These are phyloP conservation scores for Apamea monoglypha DNA, from an alignment of 2,888 invertebrate genomes.

Conservation along the genomic window DNA sequence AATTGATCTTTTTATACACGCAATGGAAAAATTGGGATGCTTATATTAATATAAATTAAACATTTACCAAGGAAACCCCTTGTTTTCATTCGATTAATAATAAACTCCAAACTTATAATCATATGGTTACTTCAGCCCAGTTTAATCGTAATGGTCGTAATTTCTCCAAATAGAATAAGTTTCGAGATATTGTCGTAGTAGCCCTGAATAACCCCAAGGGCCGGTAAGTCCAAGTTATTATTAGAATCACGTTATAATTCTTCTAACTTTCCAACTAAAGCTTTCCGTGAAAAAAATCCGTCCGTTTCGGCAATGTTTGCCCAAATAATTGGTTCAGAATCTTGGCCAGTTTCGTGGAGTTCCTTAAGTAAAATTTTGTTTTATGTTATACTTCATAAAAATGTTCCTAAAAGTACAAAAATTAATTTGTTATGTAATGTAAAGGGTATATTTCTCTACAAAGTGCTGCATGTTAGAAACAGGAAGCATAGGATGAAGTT, in stretches of 20 bases:
- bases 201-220: slow-evolving; percentile 66
- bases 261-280: slow-evolving; percentile 62
- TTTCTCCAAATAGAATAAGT: slow-evolving; percentile 81
- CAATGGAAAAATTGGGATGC: neutral
- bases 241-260: slow-evolving; percentile 74
- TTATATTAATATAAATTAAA: slow-evolving; percentile 7
- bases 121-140: slow-evolving; percentile 58
- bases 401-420: neutral
- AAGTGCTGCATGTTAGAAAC: neutral
- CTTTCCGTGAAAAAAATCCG: slow-evolving; percentile 58
- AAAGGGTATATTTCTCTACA: neutral
- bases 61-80: slow-evolving; percentile 7
- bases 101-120: slow-evolving; percentile 25
- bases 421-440: neutral
- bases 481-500: neutral
- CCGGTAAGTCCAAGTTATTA: slow-evolving; percentile 77
- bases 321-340: slow-evolving; percentile 44
- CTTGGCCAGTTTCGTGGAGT: slow-evolving; percentile 19
- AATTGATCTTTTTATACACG: neutral
- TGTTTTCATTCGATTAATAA: slow-evolving; percentile 47
- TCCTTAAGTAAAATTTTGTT: slow-evolving; percentile 21
- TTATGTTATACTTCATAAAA: slow-evolving; percentile 11
- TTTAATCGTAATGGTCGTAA: slow-evolving; percentile 68
- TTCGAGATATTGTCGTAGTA: slow-evolving; percentile 75
- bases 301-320: slow-evolving; percentile 41